Evolutionary conservation across 92 coral and sea anemone genomes (phyloP).

Genomic region (Palythoa caribaeorum): DNA sequence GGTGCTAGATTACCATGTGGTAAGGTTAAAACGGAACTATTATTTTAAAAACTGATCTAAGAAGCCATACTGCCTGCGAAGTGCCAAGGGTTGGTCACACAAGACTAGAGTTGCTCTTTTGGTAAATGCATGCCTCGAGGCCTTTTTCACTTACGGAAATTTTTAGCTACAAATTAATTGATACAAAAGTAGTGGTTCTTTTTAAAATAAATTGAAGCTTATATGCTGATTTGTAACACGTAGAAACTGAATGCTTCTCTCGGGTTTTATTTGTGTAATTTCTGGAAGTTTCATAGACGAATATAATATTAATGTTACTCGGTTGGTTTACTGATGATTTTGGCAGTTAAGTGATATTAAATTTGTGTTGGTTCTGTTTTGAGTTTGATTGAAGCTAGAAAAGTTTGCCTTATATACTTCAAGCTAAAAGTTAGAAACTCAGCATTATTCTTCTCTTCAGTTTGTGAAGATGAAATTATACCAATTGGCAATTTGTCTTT

Average conservation of each 20-base stretch:
- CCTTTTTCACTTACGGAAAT: not conserved
- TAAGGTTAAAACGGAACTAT: not conserved
- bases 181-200: not conserved
- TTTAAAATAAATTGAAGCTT: not conserved
- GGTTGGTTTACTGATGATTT: too few species aligned
- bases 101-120: not conserved
- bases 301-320: not conserved
- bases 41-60: slow-evolving; percentile 6
- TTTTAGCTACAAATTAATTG: not conserved
- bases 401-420: too few species aligned
- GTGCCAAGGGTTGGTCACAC: not conserved
- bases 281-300: not conserved
- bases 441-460: too few species aligned
- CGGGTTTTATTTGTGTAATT: not conserved
- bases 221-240: not conserved
- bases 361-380: too few species aligned
- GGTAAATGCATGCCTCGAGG: not conserved
- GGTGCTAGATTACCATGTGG: not conserved
- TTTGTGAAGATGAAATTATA: too few species aligned
- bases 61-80: not conserved
- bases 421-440: too few species aligned
- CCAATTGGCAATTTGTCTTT: too few species aligned
- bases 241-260: not conserved
- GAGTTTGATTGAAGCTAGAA: too few species aligned
- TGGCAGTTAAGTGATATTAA: too few species aligned